phyloP scores from a whole-genome alignment of 2,797 vertebrate genomes.

The Pogoniulus pusillus region DNA sequence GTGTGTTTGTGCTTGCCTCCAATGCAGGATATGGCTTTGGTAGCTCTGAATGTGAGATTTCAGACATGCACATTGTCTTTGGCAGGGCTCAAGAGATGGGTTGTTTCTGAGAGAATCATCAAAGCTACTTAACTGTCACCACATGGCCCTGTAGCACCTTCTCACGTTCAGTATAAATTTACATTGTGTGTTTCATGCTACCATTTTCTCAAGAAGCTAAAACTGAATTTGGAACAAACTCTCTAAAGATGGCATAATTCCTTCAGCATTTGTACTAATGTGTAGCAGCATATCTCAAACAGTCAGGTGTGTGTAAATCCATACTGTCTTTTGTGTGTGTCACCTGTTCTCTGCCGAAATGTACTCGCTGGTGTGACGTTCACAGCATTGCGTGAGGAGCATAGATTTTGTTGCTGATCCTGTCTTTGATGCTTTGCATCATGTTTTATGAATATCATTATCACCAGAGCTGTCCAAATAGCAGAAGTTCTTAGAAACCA shows the following conservation, averaged over 20 bases:
- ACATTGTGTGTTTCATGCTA: background rate
- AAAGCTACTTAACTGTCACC: background rate
- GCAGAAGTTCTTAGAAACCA: background rate
- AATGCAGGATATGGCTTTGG: background rate
- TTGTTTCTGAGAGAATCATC: background rate
- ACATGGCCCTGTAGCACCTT: background rate
- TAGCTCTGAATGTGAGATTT: constrained; percentile 4
- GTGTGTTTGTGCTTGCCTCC: background rate
- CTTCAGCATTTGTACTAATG: background rate
- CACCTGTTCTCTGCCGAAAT: background rate
- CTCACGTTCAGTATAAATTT: background rate
- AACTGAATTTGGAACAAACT: background rate
- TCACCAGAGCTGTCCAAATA: background rate
- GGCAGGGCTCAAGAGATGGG: background rate
- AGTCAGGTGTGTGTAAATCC: background rate
- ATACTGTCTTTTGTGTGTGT: background rate
- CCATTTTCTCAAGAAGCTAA: background rate
- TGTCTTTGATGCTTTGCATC: background rate
- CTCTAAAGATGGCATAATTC: background rate
- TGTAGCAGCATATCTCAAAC: background rate
- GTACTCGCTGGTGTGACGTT: background rate
- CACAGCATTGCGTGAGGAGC: background rate
- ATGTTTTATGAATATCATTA: background rate
- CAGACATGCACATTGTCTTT: constrained; percentile 2
- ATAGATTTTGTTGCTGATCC: background rate